These are phyloP conservation scores for Pachypanchax playfairii DNA, from an alignment of 2,113 vertebrate genomes.

Conservation along the genomic window DNA sequence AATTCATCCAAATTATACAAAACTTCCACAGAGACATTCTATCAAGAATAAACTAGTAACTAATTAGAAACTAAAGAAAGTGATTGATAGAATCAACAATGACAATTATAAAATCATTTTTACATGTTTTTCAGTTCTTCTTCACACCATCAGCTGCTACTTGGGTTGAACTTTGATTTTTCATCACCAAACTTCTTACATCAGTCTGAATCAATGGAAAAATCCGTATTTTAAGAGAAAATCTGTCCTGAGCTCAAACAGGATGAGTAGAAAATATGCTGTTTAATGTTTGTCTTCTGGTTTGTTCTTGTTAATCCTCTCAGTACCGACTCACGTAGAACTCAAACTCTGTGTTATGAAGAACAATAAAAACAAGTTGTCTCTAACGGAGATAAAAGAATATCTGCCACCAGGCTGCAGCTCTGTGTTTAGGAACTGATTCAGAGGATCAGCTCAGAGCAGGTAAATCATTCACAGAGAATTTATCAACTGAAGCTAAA, in stretches of 20 bases:
- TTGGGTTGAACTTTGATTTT: not conserved
- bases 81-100: no score
- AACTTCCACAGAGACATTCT: not conserved
- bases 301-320: constrained; percentile 21
- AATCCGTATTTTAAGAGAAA: not conserved
- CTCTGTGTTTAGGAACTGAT: constrained; percentile 9
- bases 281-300: constrained; percentile 9
- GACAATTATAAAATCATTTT: no score
- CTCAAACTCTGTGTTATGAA: not conserved
- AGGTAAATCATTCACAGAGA: constrained; percentile 5
- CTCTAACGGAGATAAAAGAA: not conserved
- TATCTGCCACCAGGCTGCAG: constrained; percentile 9
- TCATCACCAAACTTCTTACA: not conserved
- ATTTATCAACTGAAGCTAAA: not conserved
- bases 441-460: constrained; percentile 13
- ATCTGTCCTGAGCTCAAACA: fast-evolving
- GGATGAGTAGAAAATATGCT: not conserved
- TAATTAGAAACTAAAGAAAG: no score
- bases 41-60: no score
- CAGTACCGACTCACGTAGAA: not conserved
- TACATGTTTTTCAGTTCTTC: not conserved
- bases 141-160: not conserved
- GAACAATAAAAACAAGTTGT: constrained; percentile 2
- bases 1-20: not conserved
- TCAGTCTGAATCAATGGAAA: not conserved